phyloP scores from a whole-genome alignment of 1,140 invertebrate genomes.

The Euura lappo region DNA sequence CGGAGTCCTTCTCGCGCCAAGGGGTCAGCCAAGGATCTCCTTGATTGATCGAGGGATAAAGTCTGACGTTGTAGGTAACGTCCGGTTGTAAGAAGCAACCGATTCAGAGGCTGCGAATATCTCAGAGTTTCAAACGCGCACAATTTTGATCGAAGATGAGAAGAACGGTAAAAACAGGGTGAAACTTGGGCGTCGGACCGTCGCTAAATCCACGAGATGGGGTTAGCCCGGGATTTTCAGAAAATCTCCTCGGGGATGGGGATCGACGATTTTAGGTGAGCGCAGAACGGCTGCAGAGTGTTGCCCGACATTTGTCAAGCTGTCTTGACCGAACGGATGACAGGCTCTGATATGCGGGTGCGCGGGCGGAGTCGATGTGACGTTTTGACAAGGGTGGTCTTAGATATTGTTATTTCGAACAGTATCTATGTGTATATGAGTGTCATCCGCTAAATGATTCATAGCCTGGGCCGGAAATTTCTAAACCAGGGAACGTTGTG shows the following conservation, averaged over 20 bases:
- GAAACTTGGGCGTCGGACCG: not conserved
- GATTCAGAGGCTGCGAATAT: too few species aligned
- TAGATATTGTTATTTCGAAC: slow-evolving; percentile 29
- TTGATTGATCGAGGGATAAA: slow-evolving; percentile 37
- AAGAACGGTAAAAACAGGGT: not conserved
- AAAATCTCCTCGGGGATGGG: not conserved
- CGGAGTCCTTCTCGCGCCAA: slow-evolving; percentile 23
- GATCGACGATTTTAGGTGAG: not conserved
- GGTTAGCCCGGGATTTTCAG: not conserved
- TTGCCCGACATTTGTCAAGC: slow-evolving; percentile 37
- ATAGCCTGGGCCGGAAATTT: slow-evolving; percentile 19
- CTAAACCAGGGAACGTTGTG: not conserved
- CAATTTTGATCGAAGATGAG: too few species aligned
- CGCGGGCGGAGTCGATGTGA: slow-evolving; percentile 31
- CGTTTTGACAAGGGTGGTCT: slow-evolving; percentile 37
- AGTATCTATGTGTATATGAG: not conserved
- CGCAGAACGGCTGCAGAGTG: slow-evolving; percentile 4
- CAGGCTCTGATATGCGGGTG: slow-evolving; percentile 27
- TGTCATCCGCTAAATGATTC: slow-evolving; percentile 32
- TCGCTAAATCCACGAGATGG: not conserved
- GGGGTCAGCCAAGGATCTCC: slow-evolving; percentile 22
- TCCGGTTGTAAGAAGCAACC: too few species aligned
- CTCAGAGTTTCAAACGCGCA: too few species aligned
- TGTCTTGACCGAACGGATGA: slow-evolving; percentile 22
- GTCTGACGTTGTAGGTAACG: not conserved